Evolutionary conservation across 2,113 vertebrate species (phyloP).

Genomic region (Bucco capensis): DNA sequence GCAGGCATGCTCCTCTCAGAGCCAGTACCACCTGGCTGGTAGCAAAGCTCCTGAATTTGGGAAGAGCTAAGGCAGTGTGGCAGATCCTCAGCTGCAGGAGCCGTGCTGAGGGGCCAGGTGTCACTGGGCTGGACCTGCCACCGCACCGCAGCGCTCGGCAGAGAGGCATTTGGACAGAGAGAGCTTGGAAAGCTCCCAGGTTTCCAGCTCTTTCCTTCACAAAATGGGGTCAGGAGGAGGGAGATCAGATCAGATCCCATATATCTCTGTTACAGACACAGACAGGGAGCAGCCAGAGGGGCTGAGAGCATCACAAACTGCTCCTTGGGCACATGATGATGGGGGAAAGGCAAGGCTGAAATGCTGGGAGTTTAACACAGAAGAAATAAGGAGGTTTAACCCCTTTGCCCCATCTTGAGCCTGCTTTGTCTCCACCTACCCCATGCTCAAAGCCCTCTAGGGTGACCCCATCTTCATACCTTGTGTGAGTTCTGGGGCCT

Average conservation of each 20-base stretch:
- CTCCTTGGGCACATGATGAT: background rate
- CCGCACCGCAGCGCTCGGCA: rapidly evolving
- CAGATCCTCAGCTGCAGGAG: slow-evolving; percentile 11
- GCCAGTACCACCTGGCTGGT: background rate
- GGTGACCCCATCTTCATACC: slow-evolving; percentile 59
- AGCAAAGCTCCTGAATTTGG: background rate
- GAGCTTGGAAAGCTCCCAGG: background rate
- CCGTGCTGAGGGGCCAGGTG: slow-evolving; percentile 37
- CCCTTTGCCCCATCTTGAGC: rapidly evolving
- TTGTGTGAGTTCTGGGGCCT: slow-evolving; percentile 88
- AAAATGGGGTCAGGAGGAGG: slow-evolving; percentile 16
- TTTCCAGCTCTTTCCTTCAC: background rate
- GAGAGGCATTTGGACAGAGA: background rate
- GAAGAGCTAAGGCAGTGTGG: background rate
- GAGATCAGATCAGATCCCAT: background rate
- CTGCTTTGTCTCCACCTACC: background rate
- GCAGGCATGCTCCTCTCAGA: background rate
- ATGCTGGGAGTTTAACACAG: background rate
- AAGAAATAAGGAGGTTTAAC: background rate
- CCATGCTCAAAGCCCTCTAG: rapidly evolving
- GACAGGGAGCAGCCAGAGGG: background rate
- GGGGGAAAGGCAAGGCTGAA: background rate
- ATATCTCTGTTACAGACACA: background rate
- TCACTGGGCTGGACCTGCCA: background rate
- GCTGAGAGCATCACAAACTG: background rate